phyloP scores from a whole-genome alignment of 2,888 invertebrate genomes.

The Protophormia terraenovae region DNA sequence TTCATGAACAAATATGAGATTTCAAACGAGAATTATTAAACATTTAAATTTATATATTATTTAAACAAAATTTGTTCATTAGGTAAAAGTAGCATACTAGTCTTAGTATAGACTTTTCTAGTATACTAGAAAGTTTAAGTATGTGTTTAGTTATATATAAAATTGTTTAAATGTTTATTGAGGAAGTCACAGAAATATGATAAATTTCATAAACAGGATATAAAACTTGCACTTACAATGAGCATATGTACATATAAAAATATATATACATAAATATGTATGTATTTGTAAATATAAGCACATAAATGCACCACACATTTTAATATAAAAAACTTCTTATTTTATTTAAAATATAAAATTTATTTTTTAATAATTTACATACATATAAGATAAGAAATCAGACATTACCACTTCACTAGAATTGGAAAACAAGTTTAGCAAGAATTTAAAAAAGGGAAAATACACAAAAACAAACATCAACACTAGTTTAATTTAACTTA shows the following conservation, averaged over 20 bases:
- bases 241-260: background rate
- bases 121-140: background rate
- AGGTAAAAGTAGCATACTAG: background rate
- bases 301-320: background rate
- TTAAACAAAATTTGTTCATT: background rate
- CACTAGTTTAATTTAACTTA: conserved; percentile 28
- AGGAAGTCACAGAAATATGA: conserved; percentile 51
- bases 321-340: background rate
- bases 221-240: conserved; percentile 46
- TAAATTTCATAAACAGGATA: conserved; percentile 51
- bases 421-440: background rate
- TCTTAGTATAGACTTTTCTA: background rate
- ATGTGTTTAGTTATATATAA: conserved; percentile 30
- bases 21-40: too few relatives aligned
- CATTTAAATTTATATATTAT: too few relatives aligned
- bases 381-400: background rate
- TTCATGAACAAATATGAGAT: too few relatives aligned
- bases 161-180: conserved; percentile 32
- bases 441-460: background rate
- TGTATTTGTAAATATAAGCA: background rate
- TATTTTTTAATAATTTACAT: background rate
- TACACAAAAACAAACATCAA: background rate
- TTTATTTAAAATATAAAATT: background rate
- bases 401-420: background rate
- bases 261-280: background rate